phyloP scores from a whole-genome alignment of 2,113 vertebrate species.

The Leptobrachium leishanense region DNA sequence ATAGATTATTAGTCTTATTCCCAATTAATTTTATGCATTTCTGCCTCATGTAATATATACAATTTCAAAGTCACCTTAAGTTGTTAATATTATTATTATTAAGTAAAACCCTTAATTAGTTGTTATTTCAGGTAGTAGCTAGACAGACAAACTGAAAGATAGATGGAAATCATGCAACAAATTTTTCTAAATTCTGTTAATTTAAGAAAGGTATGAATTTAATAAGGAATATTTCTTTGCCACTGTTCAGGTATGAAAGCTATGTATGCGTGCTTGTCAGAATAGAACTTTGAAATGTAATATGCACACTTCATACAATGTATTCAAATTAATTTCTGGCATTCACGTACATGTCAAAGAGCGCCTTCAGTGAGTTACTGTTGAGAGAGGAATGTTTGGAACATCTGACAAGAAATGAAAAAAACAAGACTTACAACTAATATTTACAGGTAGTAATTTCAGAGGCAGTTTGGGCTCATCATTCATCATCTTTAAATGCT shows the following conservation, averaged over 20 bases:
- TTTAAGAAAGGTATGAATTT: conserved; percentile 19
- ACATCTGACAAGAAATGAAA: conserved; percentile 19
- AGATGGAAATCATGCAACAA: not conserved
- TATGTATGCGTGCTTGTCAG: conserved; percentile 54
- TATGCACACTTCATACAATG: conserved; percentile 58
- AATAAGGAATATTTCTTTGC: conserved; percentile 55
- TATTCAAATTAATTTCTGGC: conserved; percentile 56
- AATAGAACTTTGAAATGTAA: conserved; percentile 64
- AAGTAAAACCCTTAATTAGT: no score
- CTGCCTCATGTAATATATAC: no score
- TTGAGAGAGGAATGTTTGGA: conserved; percentile 52
- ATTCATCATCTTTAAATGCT: conserved; percentile 46
- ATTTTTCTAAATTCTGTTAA: not conserved
- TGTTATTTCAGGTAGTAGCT: no score
- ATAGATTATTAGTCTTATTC: no score
- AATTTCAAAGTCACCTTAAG: no score
- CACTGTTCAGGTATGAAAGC: conserved; percentile 57
- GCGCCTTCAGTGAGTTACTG: conserved; percentile 30
- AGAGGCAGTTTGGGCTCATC: conserved; percentile 23
- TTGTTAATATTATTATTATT: no score
- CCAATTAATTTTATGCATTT: no score
- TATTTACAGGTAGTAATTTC: conserved; percentile 50
- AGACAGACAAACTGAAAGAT: not conserved
- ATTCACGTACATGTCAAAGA: conserved; percentile 43
- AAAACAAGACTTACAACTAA: conserved; percentile 37